Evolutionary conservation across 2,888 invertebrate species (phyloP), one percentile per base, ranked within the genome.

Genomic region (Platycheirus rosarum): DNA sequence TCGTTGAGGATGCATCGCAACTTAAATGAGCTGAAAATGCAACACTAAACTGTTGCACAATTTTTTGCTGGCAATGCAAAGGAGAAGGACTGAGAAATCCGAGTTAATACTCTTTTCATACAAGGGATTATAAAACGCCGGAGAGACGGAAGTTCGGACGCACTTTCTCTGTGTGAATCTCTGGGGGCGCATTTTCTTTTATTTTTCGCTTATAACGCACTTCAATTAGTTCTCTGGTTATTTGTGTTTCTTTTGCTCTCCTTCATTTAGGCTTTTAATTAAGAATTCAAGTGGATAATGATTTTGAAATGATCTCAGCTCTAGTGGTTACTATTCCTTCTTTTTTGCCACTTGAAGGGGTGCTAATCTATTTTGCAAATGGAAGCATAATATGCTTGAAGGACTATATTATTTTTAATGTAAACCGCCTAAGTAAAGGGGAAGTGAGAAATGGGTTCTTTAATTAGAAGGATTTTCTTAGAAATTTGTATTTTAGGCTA

Each of bases 1-100:
- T 11, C 18, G 14, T 18, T 44, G 13, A 29, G 42, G 13, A 60
- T 20, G 37, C 55, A 57, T 57, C 14, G 14, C 23, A 23, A 48
- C 44, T 48, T 40, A 23, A 48, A 62, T 42, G 62, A 51, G 16
- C 44, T 49, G 37, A 20, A 69, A 53, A 62, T 46, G 32, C 51
- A 49, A 37, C 32, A 14, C 42, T 40, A 32, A 48, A 62, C 62
- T 76, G 69, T 70, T 70, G 70, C 69, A 76, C 63, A 44, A 60
- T 29, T 40, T 60, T 29, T 23, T 9, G 4, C 0, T 18, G 3
- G 48, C 29, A 35, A 32, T n/a, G 29, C 18, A 9, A 37, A 11
- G 42, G 42, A 14, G 44, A 44, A 60, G 29, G 44, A 60, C 42
- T 44, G 29, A 60, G 29, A 29, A 60, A 23, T 44, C 8, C 26